Base-by-base conservation (phyloP, 2,888 invertebrate genomes). In the Linnaemya vulpina region DNA sequence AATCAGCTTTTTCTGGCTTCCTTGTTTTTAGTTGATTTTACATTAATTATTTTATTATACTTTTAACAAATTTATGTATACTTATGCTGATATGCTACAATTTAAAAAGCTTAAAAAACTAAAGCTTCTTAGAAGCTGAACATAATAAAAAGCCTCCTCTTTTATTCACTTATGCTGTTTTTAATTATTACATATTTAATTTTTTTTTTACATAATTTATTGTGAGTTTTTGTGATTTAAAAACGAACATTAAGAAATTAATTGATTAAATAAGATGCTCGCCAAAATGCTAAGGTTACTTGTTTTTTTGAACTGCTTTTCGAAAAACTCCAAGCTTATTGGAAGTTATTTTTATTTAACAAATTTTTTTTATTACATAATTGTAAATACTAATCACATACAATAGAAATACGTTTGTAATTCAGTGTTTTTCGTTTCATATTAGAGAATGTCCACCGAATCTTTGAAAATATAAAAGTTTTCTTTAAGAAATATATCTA, bases 81-180 rank as follows among this genome's bases (percentile, higher is more conserved):
- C 76, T 82, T 82, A 82, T 75, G 81, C 73, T 85, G 84, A 85
- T 85, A 85, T 85, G 85, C 85, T 85, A 85, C 70, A 85, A 85
- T 85, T 74, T 85, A 85, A 85, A 85, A 85, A 85, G 85, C 82
- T 81, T 85, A 85, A 82, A 80, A 82, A 85, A 85, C 85, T 85
- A 85, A 85, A 85, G 85, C 85, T 85, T 85, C 85, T 85, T 85
- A 85, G 85, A 85, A 85, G 85, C 85, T 67, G 85, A 85, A 85
- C 85, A 82, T 82, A 85, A 85, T 84, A 84, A 82, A 78, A 82
- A 85, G 85, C 85, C 82, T 82, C 71, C 65, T 85, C 73, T 80
- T 75, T 71, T 30, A 22, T 80, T 84, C 63, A 38, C 71, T 58
- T 77, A 67, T 60, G 65, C 60, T 67, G 62, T 71, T 73, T 67